Evolutionary conservation across 2,797 vertebrate genomes (phyloP).

Genomic region (Staurois parvus): DNA sequence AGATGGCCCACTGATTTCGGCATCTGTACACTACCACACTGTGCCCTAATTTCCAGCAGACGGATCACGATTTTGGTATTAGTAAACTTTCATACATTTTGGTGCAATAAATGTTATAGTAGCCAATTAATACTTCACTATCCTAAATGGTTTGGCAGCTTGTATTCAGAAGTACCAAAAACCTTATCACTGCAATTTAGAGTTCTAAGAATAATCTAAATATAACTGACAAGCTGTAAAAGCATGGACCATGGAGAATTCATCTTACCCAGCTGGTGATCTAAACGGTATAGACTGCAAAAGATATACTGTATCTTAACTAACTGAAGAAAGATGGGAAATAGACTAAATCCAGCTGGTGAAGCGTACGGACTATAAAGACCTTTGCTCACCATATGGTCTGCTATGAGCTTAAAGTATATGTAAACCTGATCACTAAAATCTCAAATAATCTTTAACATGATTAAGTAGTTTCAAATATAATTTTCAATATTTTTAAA

Average conservation of each 20-base stretch:
- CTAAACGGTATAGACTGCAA: neutral
- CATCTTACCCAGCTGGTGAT: neutral
- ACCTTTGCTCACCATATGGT: too few species aligned
- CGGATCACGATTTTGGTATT: neutral
- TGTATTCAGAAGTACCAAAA: neutral
- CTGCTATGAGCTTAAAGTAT: too few species aligned
- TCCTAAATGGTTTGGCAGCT: neutral
- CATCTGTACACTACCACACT: slow-evolving; percentile 2
- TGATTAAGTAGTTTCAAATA: too few species aligned
- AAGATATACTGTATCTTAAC: neutral
- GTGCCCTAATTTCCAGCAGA: neutral
- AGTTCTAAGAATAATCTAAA: too few species aligned
- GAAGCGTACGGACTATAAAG: neutral
- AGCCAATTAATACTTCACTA: neutral
- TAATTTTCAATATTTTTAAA: too few species aligned
- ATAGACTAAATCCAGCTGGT: too few species aligned
- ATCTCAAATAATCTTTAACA: too few species aligned
- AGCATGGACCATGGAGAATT: too few species aligned
- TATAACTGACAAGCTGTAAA: too few species aligned
- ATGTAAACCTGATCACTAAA: too few species aligned
- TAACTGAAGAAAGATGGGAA: neutral
- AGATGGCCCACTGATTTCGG: neutral
- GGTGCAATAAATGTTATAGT: neutral
- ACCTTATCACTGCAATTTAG: neutral
- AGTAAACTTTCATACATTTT: neutral